A percentile compares a stretch with the other conserved stretches of the same genome.
These are phyloP conservation scores for Cyanoderma ruficeps DNA, from an alignment of 2,113 vertebrate genomes.

Conservation along the genomic window DNA sequence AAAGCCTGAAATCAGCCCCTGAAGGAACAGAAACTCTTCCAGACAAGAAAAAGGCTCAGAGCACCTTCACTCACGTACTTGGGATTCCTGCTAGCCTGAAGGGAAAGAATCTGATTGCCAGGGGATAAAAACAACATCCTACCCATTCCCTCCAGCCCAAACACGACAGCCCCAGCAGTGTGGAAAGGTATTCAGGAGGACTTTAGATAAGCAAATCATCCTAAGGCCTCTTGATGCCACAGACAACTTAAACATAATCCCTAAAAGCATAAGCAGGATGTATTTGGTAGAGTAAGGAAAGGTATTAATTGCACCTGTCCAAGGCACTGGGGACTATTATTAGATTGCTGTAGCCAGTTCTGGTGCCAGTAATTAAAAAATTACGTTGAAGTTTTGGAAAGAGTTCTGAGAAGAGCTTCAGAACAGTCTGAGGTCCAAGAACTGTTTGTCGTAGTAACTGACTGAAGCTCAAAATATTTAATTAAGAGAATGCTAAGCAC, in stretches of 20 bases:
- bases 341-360: neutral
- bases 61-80: neutral
- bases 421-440: neutral
- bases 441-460: neutral
- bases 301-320: conserved; percentile 49
- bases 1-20: neutral
- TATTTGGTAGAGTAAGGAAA: neutral
- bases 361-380: neutral
- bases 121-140: neutral
- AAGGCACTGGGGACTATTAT: conserved; percentile 15
- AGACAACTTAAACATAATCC: conserved; percentile 45
- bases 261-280: conserved; percentile 14
- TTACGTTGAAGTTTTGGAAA: neutral
- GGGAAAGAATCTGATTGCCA: neutral
- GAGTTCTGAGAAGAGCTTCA: neutral
- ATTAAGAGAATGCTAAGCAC: neutral
- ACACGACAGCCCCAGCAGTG: neutral
- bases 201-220: conserved; percentile 12
- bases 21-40: neutral
- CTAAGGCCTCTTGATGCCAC: neutral
- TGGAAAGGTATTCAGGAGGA: neutral
- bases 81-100: neutral
- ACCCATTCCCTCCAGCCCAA: neutral
- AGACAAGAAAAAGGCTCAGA: neutral
- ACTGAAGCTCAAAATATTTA: neutral